Percentiles rank a stretch among this genome's conserved stretches.
phyloP scores from a whole-genome alignment of 2,797 vertebrate species.

The Chrosomus eos region DNA sequence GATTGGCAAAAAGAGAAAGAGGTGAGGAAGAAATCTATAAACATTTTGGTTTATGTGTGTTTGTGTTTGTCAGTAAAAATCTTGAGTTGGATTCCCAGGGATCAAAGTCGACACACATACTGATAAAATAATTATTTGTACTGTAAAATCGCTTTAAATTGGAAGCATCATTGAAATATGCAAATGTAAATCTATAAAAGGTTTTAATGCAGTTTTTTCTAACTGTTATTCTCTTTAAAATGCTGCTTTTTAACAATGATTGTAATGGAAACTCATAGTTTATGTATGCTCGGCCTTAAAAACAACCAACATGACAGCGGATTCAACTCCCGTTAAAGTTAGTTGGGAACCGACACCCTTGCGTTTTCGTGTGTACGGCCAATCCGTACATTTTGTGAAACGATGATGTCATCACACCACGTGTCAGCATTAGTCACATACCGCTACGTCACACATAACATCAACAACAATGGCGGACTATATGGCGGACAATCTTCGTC shows the following conservation, averaged over 20 bases:
- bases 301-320: neutral
- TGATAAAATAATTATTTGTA: neutral
- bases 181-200: neutral
- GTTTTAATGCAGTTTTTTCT: neutral
- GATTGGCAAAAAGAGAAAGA: constrained; percentile 83
- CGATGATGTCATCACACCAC: too few species aligned
- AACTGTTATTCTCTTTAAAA: neutral
- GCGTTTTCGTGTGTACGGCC: too few species aligned
- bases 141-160: neutral
- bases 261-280: neutral
- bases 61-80: neutral
- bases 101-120: neutral
- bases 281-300: neutral
- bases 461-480: too few species aligned
- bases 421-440: too few species aligned
- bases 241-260: neutral
- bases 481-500: too few species aligned
- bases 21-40: constrained; percentile 64
- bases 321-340: neutral
- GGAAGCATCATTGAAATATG: neutral
- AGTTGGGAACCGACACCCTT: too few species aligned
- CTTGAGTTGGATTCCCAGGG: neutral
- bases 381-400: too few species aligned
- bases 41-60: neutral
- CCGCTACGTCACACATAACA: too few species aligned